Evolutionary conservation across 2,888 invertebrate genomes (phyloP).

Genomic region (Brachyopa scutellaris): DNA sequence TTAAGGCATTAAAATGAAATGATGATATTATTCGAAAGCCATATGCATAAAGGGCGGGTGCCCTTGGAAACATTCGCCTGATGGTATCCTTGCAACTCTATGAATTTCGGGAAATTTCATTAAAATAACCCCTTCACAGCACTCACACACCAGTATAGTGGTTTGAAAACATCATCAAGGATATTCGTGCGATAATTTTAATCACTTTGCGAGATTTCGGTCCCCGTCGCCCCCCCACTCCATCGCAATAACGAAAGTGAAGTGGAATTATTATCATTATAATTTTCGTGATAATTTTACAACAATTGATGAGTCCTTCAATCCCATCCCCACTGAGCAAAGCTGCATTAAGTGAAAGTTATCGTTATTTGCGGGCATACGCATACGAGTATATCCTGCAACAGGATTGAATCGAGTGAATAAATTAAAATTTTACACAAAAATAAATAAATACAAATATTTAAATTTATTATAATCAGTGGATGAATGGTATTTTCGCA

Average conservation of each 20-base stretch:
- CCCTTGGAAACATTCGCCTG: not conserved
- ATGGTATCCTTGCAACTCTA: constrained; percentile 37
- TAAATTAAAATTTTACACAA: constrained; percentile 39
- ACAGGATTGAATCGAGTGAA: constrained; percentile 5
- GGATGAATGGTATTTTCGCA: not conserved
- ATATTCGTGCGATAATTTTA: constrained; percentile 70
- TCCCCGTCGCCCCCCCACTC: constrained; percentile 12
- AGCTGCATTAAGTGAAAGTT: constrained; percentile 50
- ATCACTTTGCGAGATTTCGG: constrained; percentile 66
- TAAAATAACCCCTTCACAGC: constrained; percentile 50
- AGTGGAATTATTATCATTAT: constrained; percentile 64
- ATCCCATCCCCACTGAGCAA: not conserved
- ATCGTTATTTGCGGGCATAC: constrained; percentile 34
- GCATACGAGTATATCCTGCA: constrained; percentile 10
- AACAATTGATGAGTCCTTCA: constrained; percentile 35
- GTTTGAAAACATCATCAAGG: constrained; percentile 50
- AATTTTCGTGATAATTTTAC: constrained; percentile 58
- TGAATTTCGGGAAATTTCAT: constrained; percentile 68
- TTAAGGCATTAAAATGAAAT: constrained; percentile 51
- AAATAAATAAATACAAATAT: constrained; percentile 17
- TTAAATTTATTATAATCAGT: constrained; percentile 48
- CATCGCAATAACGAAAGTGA: constrained; percentile 40
- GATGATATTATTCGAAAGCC: constrained; percentile 65
- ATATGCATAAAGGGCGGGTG: constrained; percentile 39
- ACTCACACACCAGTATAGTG: not conserved